These are phyloP conservation scores for Rhingia rostrata DNA, from an alignment of 2,888 invertebrate species.

Conservation along the genomic window DNA sequence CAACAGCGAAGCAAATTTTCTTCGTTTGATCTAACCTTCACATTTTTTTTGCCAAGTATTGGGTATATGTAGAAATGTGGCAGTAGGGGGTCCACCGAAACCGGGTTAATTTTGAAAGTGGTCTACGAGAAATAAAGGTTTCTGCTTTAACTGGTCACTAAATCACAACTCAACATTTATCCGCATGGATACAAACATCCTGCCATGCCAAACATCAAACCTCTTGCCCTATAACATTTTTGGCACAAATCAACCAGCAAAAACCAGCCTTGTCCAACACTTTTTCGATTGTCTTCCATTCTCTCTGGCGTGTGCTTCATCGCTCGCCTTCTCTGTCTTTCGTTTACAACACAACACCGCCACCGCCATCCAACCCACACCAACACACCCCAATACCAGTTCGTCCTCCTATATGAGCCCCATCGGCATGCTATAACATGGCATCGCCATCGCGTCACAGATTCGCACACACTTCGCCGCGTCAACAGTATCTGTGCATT, in stretches of 20 bases:
- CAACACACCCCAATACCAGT: slow-evolving; percentile 43
- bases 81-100: too few relatives aligned
- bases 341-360: background rate
- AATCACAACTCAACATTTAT: too few relatives aligned
- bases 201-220: background rate
- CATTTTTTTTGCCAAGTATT: too few relatives aligned
- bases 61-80: too few relatives aligned
- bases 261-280: slow-evolving; percentile 50
- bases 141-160: too few relatives aligned
- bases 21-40: too few relatives aligned
- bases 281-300: slow-evolving; percentile 66
- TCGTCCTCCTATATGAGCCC: slow-evolving; percentile 30
- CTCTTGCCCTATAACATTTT: slow-evolving; percentile 50
- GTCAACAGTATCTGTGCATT: slow-evolving; percentile 24
- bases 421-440: slow-evolving; percentile 2
- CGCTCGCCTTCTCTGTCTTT: slow-evolving; percentile 44
- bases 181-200: background rate
- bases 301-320: slow-evolving; percentile 48
- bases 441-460: slow-evolving; percentile 48
- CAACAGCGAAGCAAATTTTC: too few relatives aligned
- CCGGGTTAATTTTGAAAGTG: too few relatives aligned
- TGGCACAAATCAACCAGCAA: slow-evolving; percentile 64
- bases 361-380: slow-evolving; percentile 48
- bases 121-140: too few relatives aligned
- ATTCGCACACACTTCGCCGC: slow-evolving; percentile 44